Conservation (phyloP, 1,140 invertebrate species). For the Eriosoma lanigerum region DNA sequence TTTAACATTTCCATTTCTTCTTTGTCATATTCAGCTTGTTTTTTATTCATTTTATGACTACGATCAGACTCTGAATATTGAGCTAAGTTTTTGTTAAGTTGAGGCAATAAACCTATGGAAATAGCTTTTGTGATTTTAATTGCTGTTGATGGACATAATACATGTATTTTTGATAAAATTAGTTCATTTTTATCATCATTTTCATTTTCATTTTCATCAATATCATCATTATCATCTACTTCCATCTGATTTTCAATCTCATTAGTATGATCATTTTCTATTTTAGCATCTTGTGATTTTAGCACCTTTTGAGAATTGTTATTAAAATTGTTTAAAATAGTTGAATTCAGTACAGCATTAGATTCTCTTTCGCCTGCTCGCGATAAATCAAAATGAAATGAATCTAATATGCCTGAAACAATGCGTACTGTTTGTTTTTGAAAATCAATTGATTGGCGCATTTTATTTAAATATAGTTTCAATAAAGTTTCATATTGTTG, state of each 20-base stretch:
- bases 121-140: constrained; percentile 73
- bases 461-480: constrained; percentile 75
- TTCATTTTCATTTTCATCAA: constrained; percentile 55
- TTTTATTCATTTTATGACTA: constrained; percentile 77
- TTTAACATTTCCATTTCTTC: constrained; percentile 87
- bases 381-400: constrained; percentile 89
- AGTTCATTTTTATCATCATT: constrained; percentile 54
- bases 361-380: constrained; percentile 60
- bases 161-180: constrained; percentile 61
- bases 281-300: constrained; percentile 55
- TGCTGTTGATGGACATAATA: constrained; percentile 71
- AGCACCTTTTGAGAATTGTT: constrained; percentile 55
- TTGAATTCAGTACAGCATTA: constrained; percentile 54
- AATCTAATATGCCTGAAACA: constrained; percentile 80
- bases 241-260: constrained; percentile 53
- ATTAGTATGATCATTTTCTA: constrained; percentile 24
- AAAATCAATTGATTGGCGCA: constrained; percentile 70
- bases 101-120: constrained; percentile 65
- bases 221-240: constrained; percentile 53
- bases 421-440: constrained; percentile 83
- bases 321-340: constrained; percentile 55
- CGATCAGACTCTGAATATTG: constrained; percentile 72
- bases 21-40: constrained; percentile 64
- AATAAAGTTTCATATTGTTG: constrained; percentile 80
- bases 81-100: constrained; percentile 69